Base-by-base conservation (phyloP, 2,113 vertebrate genomes). In the Bettongia penicillata region DNA sequence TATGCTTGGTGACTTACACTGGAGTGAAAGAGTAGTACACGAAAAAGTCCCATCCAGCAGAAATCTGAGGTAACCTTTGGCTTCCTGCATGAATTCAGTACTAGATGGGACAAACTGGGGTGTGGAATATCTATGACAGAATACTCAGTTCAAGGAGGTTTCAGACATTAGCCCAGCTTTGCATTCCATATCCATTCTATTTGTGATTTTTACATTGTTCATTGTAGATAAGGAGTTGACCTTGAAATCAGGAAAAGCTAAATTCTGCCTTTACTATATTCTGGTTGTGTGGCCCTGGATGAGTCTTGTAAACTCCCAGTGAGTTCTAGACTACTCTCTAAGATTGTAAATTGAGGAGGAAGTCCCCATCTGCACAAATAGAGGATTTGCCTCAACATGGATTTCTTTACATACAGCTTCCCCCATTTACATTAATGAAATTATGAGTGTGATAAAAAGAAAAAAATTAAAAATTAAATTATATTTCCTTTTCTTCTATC, bases 21-120 rank as follows among this genome's bases (percentile, higher is more conserved):
- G 19, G 37, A 77, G 4, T 2, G 28, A 37, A 68, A 68, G 10
- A 37, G 47, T 91, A 3, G 61, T 52, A 52, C 1, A 61, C 3
- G 4, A 47, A 43, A 94, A 95, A 95, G 91, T 52, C 43, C 28
- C 28, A 89, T 91, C 37, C 94, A 49, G 9, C 90, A 11, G 47
- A 95, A 61, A 68, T 91, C 53, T 96, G 92, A 84, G 8, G 23
- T 48, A 26, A 24, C 25, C 92, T 57, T 91, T 94, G 94, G 95
- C 23, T 55, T 68, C 53, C 22, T 94, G 5, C 43, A 16, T 95
- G 48, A 96, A 95, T 94, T 92, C 43, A 77, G 93, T n/a, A 94
- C 47, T n/a, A 95, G 91, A 10, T 53, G 25, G 93, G 43, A 77
- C 23, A 91, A 91, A 47, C 51, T 84, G 90, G 26, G 52, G 55